These are phyloP conservation scores for Selenia dentaria DNA, from an alignment of 2,888 invertebrate species.

Conservation along the genomic window DNA sequence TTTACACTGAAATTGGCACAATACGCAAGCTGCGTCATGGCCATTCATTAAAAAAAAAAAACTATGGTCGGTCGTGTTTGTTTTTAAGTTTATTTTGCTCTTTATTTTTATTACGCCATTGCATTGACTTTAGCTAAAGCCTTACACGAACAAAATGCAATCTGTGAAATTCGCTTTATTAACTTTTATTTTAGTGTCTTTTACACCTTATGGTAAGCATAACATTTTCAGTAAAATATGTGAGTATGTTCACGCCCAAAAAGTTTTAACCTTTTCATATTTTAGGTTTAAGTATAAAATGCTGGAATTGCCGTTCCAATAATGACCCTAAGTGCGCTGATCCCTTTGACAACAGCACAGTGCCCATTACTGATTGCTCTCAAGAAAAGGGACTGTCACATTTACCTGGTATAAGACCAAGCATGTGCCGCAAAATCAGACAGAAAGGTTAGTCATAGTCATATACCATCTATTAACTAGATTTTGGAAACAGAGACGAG, in stretches of 20 bases:
- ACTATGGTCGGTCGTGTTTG: too few relatives aligned
- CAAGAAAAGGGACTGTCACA: slow-evolving; percentile 86
- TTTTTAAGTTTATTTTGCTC: too few relatives aligned
- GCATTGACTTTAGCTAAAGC: too few relatives aligned
- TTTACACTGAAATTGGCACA: too few relatives aligned
- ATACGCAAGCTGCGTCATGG: too few relatives aligned
- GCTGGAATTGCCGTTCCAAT: slow-evolving; percentile 96
- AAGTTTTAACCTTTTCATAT: slow-evolving; percentile 20
- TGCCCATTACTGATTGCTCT: slow-evolving; percentile 93
- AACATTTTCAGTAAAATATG: too few relatives aligned
- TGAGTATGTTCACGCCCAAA: slow-evolving; percentile 20
- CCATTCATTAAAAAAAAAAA: too few relatives aligned
- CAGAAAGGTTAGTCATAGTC: slow-evolving; percentile 95
- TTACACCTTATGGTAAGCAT: slow-evolving; percentile 47
- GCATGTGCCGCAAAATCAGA: slow-evolving; percentile 96
- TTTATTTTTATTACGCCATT: too few relatives aligned
- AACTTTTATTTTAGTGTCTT: slow-evolving; percentile 31
- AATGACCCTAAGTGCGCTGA: slow-evolving; percentile 96
- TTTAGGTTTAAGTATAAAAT: slow-evolving; percentile 89
- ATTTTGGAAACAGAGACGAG: too few relatives aligned
- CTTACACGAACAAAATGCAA: slow-evolving; percentile 23
- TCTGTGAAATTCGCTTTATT: slow-evolving; percentile 7
- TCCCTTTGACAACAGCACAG: slow-evolving; percentile 95
- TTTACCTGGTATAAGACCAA: slow-evolving; percentile 88
- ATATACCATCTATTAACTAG: too few relatives aligned